A percentile compares a stretch with the other conserved stretches of the same genome.
Conservation (phyloP, 2,797 vertebrate species). For the Galaxias olidus region DNA sequence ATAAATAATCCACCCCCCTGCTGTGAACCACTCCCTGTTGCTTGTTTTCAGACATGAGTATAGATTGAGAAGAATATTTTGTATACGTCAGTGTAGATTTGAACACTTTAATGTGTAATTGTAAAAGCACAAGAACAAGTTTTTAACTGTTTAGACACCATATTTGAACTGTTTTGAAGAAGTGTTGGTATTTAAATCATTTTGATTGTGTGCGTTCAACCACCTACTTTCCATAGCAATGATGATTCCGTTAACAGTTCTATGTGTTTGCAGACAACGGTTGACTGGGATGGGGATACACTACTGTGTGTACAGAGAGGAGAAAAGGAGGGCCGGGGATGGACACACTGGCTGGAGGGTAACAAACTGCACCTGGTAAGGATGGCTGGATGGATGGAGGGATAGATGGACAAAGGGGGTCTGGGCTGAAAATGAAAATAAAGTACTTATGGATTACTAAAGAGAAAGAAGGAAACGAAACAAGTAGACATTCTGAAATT, state of each 20-base stretch:
- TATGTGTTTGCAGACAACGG: slow-evolving; percentile 77
- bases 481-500: background rate
- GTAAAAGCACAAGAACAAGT: too few relatives aligned
- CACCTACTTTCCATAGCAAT: slow-evolving; percentile 43
- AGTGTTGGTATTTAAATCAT: too few relatives aligned
- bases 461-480: background rate
- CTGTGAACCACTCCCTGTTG: slow-evolving; percentile 19
- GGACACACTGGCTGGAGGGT: slow-evolving; percentile 93
- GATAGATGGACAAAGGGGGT: background rate
- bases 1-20: background rate
- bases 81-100: slow-evolving; percentile 9
- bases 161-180: too few relatives aligned
- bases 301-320: slow-evolving; percentile 88
- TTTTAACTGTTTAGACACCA: too few relatives aligned
- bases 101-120: background rate
- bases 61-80: slow-evolving; percentile 11
- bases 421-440: background rate
- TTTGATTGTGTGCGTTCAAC: too few relatives aligned
- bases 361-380: slow-evolving; percentile 85
- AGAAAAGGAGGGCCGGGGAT: slow-evolving; percentile 89
- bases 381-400: background rate
- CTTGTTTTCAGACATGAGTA: slow-evolving; percentile 17
- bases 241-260: slow-evolving; percentile 7
- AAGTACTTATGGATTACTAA: slow-evolving; percentile 36
- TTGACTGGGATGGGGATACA: slow-evolving; percentile 88